phyloP scores from a whole-genome alignment of 2,113 vertebrate species.

The Campylomormyrus numenius region DNA sequence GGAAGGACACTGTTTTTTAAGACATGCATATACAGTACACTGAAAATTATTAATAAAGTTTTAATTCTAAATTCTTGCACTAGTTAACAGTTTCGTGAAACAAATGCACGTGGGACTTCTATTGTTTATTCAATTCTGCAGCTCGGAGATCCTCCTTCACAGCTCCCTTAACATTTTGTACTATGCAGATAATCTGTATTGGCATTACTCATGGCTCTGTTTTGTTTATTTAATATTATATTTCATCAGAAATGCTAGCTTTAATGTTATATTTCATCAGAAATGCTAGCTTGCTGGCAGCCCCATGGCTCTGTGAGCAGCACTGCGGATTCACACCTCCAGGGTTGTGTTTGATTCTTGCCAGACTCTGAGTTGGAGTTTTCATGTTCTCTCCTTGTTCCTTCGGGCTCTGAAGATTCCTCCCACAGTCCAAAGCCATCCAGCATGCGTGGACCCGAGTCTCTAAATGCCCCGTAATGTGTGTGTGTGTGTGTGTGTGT shows the following conservation, averaged over 20 bases:
- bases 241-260: slow-evolving; percentile 10
- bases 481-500: not conserved
- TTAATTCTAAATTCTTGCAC: not conserved
- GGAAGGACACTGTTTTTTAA: not conserved
- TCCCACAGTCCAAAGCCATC: not conserved
- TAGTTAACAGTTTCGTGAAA: not conserved
- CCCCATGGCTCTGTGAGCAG: not conserved
- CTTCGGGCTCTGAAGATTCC: not conserved
- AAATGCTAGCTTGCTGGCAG: slow-evolving; percentile 3
- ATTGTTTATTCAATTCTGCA: not conserved
- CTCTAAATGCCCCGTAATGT: not conserved
- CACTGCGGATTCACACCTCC: not conserved
- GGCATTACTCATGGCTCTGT: not conserved
- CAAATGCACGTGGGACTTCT: not conserved
- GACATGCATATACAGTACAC: not conserved
- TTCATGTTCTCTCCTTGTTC: not conserved
- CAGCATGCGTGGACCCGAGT: not conserved
- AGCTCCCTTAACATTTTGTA: not conserved
- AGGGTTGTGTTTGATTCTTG: not conserved
- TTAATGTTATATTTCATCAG: slow-evolving; percentile 5
- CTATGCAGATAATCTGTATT: not conserved
- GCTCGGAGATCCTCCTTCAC: not conserved
- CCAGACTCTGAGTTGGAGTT: not conserved
- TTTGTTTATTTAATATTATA: slow-evolving; percentile 3
- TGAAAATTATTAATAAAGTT: not conserved